phyloP scores from a whole-genome alignment of 2,888 invertebrate genomes.

The Holacanthella duospinosa region DNA sequence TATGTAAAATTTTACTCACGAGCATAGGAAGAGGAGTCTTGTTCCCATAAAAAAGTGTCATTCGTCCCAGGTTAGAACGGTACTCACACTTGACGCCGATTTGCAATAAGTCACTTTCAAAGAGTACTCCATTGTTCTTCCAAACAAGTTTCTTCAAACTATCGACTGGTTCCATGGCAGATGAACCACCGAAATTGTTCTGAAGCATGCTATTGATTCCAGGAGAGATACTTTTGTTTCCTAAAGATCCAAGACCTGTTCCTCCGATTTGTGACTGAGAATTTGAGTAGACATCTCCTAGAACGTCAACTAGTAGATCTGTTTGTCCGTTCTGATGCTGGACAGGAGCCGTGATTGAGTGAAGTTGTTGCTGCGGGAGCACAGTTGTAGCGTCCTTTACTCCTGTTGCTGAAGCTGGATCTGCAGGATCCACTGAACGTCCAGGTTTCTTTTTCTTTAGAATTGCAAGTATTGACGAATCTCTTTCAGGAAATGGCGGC shows the following conservation, averaged over 20 bases:
- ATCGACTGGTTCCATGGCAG: slow-evolving; percentile 54
- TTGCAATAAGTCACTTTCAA: slow-evolving; percentile 95
- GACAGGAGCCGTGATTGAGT: background rate
- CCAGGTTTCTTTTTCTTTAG: slow-evolving; percentile 97
- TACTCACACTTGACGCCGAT: slow-evolving; percentile 97
- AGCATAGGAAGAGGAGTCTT: slow-evolving; percentile 79
- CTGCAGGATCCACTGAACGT: slow-evolving; percentile 71
- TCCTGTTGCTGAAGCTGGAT: slow-evolving; percentile 45
- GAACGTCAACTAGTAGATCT: slow-evolving; percentile 75
- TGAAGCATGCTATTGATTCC: slow-evolving; percentile 12
- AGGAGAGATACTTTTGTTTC: slow-evolving; percentile 15
- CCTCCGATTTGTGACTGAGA: slow-evolving; percentile 46
- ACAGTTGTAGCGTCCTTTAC: slow-evolving; percentile 32
- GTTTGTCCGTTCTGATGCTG: slow-evolving; percentile 40
- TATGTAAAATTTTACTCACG: slow-evolving; percentile 37
- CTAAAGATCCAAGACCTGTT: slow-evolving; percentile 9
- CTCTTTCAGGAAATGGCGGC: slow-evolving; percentile 98
- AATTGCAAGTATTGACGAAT: slow-evolving; percentile 93
- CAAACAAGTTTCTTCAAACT: slow-evolving; percentile 88
- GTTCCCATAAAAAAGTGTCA: slow-evolving; percentile 95
- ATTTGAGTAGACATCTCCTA: slow-evolving; percentile 70
- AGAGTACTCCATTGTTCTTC: slow-evolving; percentile 96
- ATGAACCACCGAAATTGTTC: slow-evolving; percentile 18
- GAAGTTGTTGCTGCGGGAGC: slow-evolving; percentile 57
- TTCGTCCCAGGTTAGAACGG: slow-evolving; percentile 85